Evolutionary conservation across 2,113 vertebrate species (phyloP).

Genomic region (Balaeniceps rex): DNA sequence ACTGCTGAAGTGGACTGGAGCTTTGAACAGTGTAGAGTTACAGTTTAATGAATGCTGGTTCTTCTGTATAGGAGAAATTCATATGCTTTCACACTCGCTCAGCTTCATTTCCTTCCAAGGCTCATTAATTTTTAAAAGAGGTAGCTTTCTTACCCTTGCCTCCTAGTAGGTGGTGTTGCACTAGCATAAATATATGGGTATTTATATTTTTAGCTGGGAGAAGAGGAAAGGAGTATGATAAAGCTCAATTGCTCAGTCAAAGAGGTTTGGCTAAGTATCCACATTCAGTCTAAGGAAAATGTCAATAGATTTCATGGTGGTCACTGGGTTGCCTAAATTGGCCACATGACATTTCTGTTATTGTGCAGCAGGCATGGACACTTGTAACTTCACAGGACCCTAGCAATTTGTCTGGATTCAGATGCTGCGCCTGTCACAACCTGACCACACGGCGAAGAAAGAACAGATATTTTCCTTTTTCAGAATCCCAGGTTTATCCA

Average conservation of each 20-base stretch:
- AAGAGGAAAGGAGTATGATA: constrained; percentile 42
- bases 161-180: constrained; percentile 62
- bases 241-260: constrained; percentile 5
- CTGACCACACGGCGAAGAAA: neutral
- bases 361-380: neutral
- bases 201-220: constrained; percentile 39
- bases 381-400: neutral
- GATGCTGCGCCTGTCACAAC: neutral
- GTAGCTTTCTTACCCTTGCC: constrained; percentile 53
- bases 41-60: constrained; percentile 56
- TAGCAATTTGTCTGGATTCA: neutral
- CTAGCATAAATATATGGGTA: constrained; percentile 42
- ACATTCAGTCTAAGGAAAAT: neutral
- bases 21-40: constrained; percentile 51
- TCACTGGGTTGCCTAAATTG: constrained; percentile 3
- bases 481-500: neutral
- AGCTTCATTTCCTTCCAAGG: constrained; percentile 67
- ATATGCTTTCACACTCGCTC: constrained; percentile 59
- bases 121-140: constrained; percentile 67
- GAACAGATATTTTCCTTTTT: neutral
- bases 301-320: constrained; percentile 8
- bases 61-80: constrained; percentile 55
- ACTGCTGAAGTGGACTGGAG: constrained; percentile 21
- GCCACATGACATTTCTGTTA: neutral
- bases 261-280: constrained; percentile 45